Evolutionary conservation across 1,140 invertebrate genomes (phyloP), one percentile per base, ranked within the genome.

Genomic region (Drosophila setifemur): DNA sequence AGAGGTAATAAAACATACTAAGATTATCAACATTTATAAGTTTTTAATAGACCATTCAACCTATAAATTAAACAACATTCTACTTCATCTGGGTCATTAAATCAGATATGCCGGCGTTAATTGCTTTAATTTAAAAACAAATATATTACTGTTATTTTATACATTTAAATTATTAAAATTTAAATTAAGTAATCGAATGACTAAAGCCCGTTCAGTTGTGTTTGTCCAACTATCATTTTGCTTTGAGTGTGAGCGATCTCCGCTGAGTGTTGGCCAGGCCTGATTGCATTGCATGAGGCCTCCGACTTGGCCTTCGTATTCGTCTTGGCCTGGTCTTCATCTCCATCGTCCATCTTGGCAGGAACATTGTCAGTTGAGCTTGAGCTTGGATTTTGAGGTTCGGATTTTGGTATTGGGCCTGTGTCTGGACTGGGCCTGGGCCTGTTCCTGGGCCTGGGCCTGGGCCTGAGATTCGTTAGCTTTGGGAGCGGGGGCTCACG

Each of bases 301-400:
- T 39, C 29, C 42, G 63, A 55, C 74, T 70, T 53, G 52, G 25
- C 14, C 29, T 39, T 48, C 31, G 16, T 16, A 21, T 47, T 60
- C 33, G 37, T 33, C 40, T 33, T 43, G 26, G n/a, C 28, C 19
- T 9, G 19, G 18, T 19, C 68, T 29, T 43, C 29, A 33, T 49
- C 47, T 54, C 25, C 75, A 49, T 86, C 79, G 81, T 86, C 81
- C 81, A 86, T 85, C 75, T 82, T 82, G 79, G 77, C 73, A 73
- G 66, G 23, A 67, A 29, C 67, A 82, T 54, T 58, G 77, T 73
- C 78, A 82, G 78, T 39, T 63, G 44, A 48, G 33, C 48, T 21
- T 58, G 57, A 42, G 58, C 9, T 31, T 58, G 60, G 68, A 49
- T 45, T 45, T 43, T 14, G 25, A 14, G 71, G 57, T 19, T 12